These are phyloP conservation scores for Lacerta bilineata DNA, from an alignment of 2,797 vertebrate species.

Conservation along the genomic window DNA sequence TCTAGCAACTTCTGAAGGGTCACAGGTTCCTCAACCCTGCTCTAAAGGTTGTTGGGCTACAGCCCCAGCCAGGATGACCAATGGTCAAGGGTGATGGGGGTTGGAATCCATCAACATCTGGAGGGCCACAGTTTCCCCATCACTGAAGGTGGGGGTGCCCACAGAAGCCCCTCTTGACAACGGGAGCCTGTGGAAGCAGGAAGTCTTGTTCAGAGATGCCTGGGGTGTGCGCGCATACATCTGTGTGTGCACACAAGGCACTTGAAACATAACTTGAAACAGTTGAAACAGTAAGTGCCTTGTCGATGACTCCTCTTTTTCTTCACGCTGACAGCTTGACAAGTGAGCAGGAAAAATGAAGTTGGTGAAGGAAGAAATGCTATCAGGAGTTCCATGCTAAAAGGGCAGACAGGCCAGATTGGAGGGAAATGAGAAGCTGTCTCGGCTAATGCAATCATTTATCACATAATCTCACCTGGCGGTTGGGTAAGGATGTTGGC, in stretches of 20 bases:
- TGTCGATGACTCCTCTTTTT: conserved; percentile 58
- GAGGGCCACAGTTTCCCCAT: background rate
- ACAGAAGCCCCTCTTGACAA: background rate
- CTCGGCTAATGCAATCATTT: conserved; percentile 78
- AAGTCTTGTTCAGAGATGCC: background rate
- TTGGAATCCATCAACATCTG: background rate
- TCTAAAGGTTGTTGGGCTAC: background rate
- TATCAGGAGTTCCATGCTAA: conserved; percentile 76
- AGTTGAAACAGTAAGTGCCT: conserved; percentile 47
- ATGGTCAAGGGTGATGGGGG: background rate
- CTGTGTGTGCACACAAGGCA: conserved; percentile 1
- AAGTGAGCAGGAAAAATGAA: conserved; percentile 76
- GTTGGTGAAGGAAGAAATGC: conserved; percentile 77
- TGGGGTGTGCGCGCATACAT: background rate
- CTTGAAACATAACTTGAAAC: background rate
- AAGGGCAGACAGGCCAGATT: conserved; percentile 79
- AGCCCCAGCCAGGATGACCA: background rate
- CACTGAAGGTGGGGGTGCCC: background rate
- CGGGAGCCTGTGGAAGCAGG: background rate
- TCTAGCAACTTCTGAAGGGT: background rate
- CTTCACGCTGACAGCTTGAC: conserved; percentile 73
- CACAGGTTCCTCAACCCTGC: background rate
- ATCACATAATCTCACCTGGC: conserved; percentile 76
- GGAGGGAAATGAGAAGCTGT: conserved; percentile 80
- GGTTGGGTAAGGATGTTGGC: conserved; percentile 54